Evolutionary conservation across 2,888 invertebrate species (phyloP).

Genomic region (Phaedon cochleariae): DNA sequence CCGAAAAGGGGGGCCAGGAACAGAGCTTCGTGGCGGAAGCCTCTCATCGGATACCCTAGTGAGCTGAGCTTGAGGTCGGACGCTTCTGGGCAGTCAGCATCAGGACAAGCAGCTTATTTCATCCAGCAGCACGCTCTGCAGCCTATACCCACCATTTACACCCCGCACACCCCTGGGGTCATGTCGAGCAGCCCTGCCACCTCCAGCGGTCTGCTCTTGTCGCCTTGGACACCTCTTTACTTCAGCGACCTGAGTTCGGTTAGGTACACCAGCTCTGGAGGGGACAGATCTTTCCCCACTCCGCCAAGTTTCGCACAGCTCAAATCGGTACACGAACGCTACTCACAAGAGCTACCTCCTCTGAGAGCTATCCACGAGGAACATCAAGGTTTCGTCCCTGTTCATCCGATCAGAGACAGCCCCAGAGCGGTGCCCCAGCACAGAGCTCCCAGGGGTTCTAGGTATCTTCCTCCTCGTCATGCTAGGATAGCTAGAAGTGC

Average conservation of each 20-base stretch:
- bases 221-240: slow-evolving; percentile 78
- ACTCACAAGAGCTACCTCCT: slow-evolving; percentile 78
- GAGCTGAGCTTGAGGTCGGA: slow-evolving; percentile 69
- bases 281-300: slow-evolving; percentile 75
- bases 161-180: slow-evolving; percentile 66
- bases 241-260: slow-evolving; percentile 90
- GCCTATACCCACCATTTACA: slow-evolving; percentile 59
- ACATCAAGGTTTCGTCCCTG: slow-evolving; percentile 70
- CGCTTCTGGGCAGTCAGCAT: slow-evolving; percentile 69
- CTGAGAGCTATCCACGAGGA: slow-evolving; percentile 77
- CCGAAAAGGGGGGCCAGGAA: slow-evolving; percentile 66
- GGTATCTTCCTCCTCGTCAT: slow-evolving; percentile 73
- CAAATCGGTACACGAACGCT: slow-evolving; percentile 72
- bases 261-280: slow-evolving; percentile 79
- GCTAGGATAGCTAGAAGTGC: slow-evolving; percentile 73
- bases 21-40: slow-evolving; percentile 71
- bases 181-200: slow-evolving; percentile 74
- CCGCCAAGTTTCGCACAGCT: slow-evolving; percentile 75
- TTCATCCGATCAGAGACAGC: slow-evolving; percentile 71
- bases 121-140: slow-evolving; percentile 46
- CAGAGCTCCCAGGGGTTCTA: slow-evolving; percentile 67
- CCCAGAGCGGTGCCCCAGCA: slow-evolving; percentile 62
- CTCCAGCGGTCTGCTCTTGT: slow-evolving; percentile 67
- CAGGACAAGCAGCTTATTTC: slow-evolving; percentile 51
- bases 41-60: slow-evolving; percentile 72